phyloP scores from a whole-genome alignment of 2,797 vertebrate species.

The Margarornis squamiger region DNA sequence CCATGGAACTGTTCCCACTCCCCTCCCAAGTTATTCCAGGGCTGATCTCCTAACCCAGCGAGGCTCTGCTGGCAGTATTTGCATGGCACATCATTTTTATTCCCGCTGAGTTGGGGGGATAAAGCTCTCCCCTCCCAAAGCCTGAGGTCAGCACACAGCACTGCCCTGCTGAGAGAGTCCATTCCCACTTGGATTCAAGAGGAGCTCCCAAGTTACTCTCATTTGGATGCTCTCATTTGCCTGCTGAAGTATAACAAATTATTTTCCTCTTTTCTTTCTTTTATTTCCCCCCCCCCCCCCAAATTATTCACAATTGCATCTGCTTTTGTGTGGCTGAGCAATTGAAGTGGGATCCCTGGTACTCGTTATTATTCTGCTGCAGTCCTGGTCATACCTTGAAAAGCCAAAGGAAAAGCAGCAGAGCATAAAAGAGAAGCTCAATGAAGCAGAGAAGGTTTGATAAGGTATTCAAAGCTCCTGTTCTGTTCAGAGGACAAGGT shows the following conservation, averaged over 20 bases:
- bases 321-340: neutral
- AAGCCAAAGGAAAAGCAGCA: neutral
- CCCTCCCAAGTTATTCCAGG: conserved; percentile 30
- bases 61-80: neutral
- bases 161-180: neutral
- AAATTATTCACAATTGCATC: neutral
- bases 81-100: neutral
- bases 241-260: conserved; percentile 2
- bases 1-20: neutral
- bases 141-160: neutral
- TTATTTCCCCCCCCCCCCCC: neutral
- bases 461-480: conserved; percentile 1
- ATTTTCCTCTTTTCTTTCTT: neutral
- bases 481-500: neutral
- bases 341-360: neutral
- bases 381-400: neutral
- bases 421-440: conserved; percentile 39
- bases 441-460: conserved; percentile 26
- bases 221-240: neutral
- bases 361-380: conserved; percentile 20
- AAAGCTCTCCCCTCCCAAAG: neutral
- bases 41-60: conserved; percentile 14
- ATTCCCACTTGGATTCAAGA: neutral
- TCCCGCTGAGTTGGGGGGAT: neutral
- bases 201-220: neutral